Evolutionary conservation across 2,888 invertebrate species (phyloP), one percentile per base, ranked within the genome.

Genomic region (Lithophane semibrunnea): DNA sequence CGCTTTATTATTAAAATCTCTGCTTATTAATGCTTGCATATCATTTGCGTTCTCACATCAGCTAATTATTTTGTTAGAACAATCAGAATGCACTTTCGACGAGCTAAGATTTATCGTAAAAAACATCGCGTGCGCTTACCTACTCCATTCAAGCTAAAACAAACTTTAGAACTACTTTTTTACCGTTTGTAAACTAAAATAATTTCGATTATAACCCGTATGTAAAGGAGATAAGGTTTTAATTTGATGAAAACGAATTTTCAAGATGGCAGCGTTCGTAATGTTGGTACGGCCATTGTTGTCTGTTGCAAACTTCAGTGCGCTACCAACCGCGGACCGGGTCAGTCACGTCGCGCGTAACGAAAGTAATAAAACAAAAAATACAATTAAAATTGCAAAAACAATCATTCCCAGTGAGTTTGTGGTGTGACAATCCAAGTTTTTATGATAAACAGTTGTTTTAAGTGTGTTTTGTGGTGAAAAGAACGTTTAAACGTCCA

Each of bases 21-120:
- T n/a, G 64, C 8, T 29, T 29, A 81, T 56, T 69, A 72, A 65
- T 72, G 69, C 61, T 60, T 77, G 77, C 72, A 77, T 86, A 83
- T 82, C 37, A 77, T 83, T 70, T 60, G 12, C 16, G 63, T 83
- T 83, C 86, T 72, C 86, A 82, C 71, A 65, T 74, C 44, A 42
- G 58, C 56, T 75, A 75, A 79, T 79, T 75, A 84, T 73, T 83
- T 84, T 37, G 64, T 16, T 84, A 42, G 13, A 77, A 82, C 84
- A 84, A 79, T 66, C 76, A 80, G 82, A 83, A 85, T 88, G 86
- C 88, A 86, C 89, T 89, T 88, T 89, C 89, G 65, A 86, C 66
- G 73, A 70, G 66, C 65, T 58, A n/a, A 81, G 75, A 80, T 82
- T 89, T 67, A 85, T 80, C 66, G 82, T 69, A 86, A 85, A 83